These are phyloP conservation scores for Oscheius sp. DNA, from an alignment of 2,888 invertebrate species.

Conservation along the genomic window DNA sequence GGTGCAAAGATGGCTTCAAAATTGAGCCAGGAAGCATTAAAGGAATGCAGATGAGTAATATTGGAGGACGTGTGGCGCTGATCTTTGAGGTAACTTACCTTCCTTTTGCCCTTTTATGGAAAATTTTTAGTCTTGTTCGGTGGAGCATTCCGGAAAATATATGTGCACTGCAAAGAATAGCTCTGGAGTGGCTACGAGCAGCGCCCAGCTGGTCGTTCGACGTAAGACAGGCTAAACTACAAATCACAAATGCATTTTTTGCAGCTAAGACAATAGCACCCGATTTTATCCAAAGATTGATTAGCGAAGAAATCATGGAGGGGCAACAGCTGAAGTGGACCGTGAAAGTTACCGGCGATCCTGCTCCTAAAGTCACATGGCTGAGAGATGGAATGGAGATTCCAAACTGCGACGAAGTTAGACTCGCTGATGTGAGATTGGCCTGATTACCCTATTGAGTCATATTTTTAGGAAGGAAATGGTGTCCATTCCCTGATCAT, in stretches of 20 bases:
- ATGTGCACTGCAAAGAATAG: constrained; percentile 84
- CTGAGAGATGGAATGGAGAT: constrained; percentile 84
- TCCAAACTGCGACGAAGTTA: constrained; percentile 71
- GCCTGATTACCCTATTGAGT: background rate
- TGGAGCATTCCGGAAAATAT: constrained; percentile 81
- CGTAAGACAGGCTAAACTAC: constrained; percentile 55
- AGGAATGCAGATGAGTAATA: constrained; percentile 75
- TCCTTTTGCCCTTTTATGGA: constrained; percentile 66
- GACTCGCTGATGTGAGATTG: constrained; percentile 61
- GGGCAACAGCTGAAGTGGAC: constrained; percentile 69
- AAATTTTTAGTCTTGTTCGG: constrained; percentile 44
- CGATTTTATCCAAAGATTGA: constrained; percentile 71
- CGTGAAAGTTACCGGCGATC: constrained; percentile 85
- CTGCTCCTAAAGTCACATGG: constrained; percentile 84
- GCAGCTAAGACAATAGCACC: constrained; percentile 68
- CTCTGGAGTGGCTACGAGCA: constrained; percentile 72
- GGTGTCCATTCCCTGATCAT: constrained; percentile 82
- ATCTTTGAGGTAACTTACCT: constrained; percentile 29
- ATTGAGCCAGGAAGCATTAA: constrained; percentile 78
- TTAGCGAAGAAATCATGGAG: constrained; percentile 71
- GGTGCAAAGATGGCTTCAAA: constrained; percentile 75
- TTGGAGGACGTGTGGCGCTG: constrained; percentile 80
- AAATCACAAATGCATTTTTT: constrained; percentile 31
- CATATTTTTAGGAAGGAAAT: constrained; percentile 58
- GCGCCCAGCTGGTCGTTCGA: constrained; percentile 72